Conservation (phyloP, 2,797 vertebrate species). For the Chaetophractus vellerosus region DNA sequence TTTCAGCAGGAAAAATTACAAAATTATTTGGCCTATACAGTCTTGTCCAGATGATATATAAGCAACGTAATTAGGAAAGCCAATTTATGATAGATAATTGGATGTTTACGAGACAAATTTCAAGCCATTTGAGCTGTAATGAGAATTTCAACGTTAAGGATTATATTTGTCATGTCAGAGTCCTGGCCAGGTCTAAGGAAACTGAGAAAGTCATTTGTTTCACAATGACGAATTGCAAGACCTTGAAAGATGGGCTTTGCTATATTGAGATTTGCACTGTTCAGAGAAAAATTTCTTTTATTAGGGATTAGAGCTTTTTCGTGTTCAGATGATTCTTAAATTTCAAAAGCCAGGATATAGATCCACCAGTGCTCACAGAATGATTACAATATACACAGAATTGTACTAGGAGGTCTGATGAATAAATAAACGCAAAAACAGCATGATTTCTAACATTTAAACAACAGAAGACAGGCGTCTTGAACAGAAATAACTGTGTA, state of each 20-base stretch:
- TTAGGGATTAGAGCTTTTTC: conserved; percentile 10
- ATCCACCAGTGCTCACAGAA: not conserved
- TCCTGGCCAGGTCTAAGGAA: not conserved
- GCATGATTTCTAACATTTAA: not conserved
- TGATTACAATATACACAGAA: not conserved
- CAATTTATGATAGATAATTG: conserved; percentile 65
- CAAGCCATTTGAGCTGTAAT: conserved; percentile 53
- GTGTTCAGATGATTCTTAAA: not conserved
- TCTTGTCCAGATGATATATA: conserved; percentile 27
- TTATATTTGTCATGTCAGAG: not conserved
- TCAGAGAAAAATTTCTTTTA: not conserved
- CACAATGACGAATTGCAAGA: conserved; percentile 20
- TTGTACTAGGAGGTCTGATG: not conserved
- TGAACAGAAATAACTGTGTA: not conserved
- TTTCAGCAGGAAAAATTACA: not conserved
- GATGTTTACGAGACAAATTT: conserved; percentile 55
- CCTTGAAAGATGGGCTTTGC: conserved; percentile 1
- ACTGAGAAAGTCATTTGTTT: conserved; percentile 16
- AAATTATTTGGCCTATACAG: conserved; percentile 5
- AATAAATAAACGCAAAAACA: not conserved
- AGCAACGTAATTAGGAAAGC: conserved; percentile 43
- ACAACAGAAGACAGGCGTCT: not conserved
- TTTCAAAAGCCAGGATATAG: not conserved
- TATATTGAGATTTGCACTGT: not conserved
- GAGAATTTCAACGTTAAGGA: conserved; percentile 46